Evolutionary conservation across 2,797 vertebrate species (phyloP).

Genomic region (Acrossocheilus fasciatus): DNA sequence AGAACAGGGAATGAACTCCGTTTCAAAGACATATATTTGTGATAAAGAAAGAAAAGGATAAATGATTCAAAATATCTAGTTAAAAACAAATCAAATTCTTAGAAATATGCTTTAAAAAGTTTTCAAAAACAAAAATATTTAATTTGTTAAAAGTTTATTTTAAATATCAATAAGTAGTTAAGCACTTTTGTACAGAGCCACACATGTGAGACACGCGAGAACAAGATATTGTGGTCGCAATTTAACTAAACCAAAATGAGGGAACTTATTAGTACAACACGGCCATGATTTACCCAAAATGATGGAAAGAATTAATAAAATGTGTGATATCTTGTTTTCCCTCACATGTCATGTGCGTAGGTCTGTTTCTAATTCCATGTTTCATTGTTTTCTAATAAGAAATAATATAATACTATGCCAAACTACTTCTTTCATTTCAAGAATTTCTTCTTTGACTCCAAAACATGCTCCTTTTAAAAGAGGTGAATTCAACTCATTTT

Average conservation of each 20-base stretch:
- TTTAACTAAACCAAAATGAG: background rate
- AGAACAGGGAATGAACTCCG: background rate
- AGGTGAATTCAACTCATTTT: background rate
- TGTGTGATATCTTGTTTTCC: background rate
- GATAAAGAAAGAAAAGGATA: background rate
- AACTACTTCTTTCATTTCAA: background rate
- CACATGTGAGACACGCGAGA: background rate
- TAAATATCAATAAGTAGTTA: too few species aligned
- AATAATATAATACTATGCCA: background rate
- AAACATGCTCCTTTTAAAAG: background rate
- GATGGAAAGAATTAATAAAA: background rate
- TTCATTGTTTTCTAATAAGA: background rate
- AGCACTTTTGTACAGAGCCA: background rate
- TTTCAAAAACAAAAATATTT: background rate
- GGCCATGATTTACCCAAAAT: background rate
- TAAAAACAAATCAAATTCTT: background rate
- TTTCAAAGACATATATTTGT: background rate
- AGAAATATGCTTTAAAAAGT: background rate
- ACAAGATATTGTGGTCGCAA: background rate
- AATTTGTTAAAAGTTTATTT: background rate
- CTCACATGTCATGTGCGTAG: background rate
- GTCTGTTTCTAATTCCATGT: background rate
- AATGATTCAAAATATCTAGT: background rate
- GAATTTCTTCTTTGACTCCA: background rate
- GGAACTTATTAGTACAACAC: background rate